Evolutionary conservation across 2,888 invertebrate genomes (phyloP).

Genomic region (Chrysolina americana): DNA sequence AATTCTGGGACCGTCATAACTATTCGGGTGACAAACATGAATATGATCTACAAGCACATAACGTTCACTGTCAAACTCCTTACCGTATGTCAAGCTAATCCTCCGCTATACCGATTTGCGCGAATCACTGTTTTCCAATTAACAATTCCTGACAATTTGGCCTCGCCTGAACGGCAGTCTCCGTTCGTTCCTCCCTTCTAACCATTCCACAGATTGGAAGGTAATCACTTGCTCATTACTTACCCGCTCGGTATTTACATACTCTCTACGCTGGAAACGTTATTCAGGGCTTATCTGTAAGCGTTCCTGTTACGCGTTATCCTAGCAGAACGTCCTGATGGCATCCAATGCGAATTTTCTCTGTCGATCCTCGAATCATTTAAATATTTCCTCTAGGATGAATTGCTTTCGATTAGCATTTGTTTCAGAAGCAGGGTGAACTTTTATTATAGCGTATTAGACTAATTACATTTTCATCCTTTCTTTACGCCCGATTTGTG

Average conservation of each 20-base stretch:
- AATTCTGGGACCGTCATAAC: too few relatives aligned
- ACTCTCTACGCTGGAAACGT: slow-evolving; percentile 55
- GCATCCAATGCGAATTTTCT: slow-evolving; percentile 49
- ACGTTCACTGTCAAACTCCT: too few relatives aligned
- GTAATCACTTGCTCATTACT: slow-evolving; percentile 68
- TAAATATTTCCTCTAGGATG: slow-evolving; percentile 56
- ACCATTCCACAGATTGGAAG: slow-evolving; percentile 64
- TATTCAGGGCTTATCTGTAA: slow-evolving; percentile 57
- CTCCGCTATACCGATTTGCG: background rate
- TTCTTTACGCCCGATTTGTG: too few relatives aligned
- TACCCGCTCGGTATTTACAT: slow-evolving; percentile 60
- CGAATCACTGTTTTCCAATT: background rate
- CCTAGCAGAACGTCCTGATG: slow-evolving; percentile 52
- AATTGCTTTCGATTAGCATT: slow-evolving; percentile 54
- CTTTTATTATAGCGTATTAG: slow-evolving; percentile 37
- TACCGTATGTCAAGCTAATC: background rate
- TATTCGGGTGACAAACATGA: too few relatives aligned
- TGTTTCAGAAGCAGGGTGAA: slow-evolving; percentile 37
- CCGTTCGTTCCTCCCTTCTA: slow-evolving; percentile 54
- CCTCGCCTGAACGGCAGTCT: slow-evolving; percentile 26
- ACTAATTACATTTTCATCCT: slow-evolving; percentile 46
- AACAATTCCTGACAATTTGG: slow-evolving; percentile 1
- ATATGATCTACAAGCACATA: too few relatives aligned
- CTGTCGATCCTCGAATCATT: slow-evolving; percentile 57
- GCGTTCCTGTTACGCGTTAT: slow-evolving; percentile 53